phyloP scores from a whole-genome alignment of 2,113 vertebrate species.

The Coreoperca whiteheadi region DNA sequence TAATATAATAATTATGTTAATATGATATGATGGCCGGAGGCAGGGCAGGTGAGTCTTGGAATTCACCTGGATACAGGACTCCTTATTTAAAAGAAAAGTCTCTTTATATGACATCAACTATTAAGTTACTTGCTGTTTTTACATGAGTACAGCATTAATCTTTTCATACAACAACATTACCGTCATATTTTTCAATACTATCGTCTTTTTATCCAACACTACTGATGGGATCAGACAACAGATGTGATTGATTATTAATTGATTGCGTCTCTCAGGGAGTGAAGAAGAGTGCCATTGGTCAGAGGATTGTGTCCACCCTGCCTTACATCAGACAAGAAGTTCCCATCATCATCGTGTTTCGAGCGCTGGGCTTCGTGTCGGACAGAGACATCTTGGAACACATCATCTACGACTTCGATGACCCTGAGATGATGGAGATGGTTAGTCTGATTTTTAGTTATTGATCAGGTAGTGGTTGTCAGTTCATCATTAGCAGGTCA shows the following conservation, averaged over 20 bases:
- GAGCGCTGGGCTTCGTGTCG: conserved; percentile 96
- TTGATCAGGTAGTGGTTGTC: not conserved
- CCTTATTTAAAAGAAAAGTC: not conserved
- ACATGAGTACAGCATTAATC: too few species aligned
- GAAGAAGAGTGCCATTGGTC: conserved; percentile 98
- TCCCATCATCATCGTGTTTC: conserved; percentile 99
- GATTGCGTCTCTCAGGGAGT: conserved; percentile 87
- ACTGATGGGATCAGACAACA: not conserved
- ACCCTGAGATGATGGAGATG: conserved; percentile 99
- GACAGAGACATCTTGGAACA: conserved; percentile 99
- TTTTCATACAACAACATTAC: not conserved
- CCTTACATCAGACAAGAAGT: conserved; percentile 99
- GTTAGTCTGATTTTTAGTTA: conserved; percentile 68
- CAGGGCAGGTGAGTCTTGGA: conserved; percentile 88
- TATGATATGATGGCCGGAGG: conserved; percentile 93
- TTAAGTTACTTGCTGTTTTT: too few species aligned
- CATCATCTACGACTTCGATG: conserved; percentile 99
- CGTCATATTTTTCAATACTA: not conserved
- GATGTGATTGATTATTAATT: not conserved
- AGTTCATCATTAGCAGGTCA: not conserved
- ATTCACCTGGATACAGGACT: not conserved
- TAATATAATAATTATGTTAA: too few species aligned
- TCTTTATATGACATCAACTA: too few species aligned
- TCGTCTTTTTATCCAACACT: not conserved
- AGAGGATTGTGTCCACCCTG: conserved; percentile 97